These are phyloP conservation scores for Dryobota labecula DNA, from an alignment of 2,888 invertebrate species.

Conservation along the genomic window DNA sequence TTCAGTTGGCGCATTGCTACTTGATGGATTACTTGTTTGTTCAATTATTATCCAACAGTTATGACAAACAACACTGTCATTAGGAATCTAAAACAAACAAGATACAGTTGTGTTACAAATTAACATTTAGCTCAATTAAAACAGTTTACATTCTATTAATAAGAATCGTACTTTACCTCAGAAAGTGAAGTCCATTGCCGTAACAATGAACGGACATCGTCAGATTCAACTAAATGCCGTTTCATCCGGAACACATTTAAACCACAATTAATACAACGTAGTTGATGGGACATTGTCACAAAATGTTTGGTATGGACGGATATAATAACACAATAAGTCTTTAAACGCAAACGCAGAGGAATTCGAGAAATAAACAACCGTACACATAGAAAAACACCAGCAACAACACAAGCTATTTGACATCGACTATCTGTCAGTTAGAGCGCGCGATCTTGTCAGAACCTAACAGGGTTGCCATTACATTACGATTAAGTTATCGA, in stretches of 20 bases:
- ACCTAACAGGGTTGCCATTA: constrained; percentile 1
- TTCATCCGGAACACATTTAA: constrained; percentile 7
- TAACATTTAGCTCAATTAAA: not conserved
- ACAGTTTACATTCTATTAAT: not conserved
- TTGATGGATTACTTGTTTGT: constrained; percentile 13
- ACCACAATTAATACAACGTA: constrained; percentile 8
- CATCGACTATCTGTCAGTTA: not conserved
- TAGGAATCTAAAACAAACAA: constrained; percentile 14
- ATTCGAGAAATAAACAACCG: not conserved
- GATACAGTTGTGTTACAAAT: not conserved
- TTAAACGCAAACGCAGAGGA: not conserved
- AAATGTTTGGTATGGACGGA: not conserved
- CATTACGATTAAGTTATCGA: not conserved
- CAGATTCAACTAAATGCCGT: constrained; percentile 18
- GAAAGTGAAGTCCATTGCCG: not conserved
- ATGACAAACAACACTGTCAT: constrained; percentile 21
- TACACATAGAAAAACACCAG: too few relatives aligned
- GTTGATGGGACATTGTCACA: constrained; percentile 2
- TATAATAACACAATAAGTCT: not conserved
- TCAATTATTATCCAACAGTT: constrained; percentile 16
- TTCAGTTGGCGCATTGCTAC: constrained; percentile 12
- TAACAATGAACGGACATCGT: constrained; percentile 5
- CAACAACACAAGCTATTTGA: not conserved
- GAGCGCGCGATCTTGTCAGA: not conserved
- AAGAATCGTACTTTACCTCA: not conserved